These are phyloP conservation scores for Stegodyphus mimosarum DNA, from an alignment of 1,140 invertebrate species.

Conservation along the genomic window DNA sequence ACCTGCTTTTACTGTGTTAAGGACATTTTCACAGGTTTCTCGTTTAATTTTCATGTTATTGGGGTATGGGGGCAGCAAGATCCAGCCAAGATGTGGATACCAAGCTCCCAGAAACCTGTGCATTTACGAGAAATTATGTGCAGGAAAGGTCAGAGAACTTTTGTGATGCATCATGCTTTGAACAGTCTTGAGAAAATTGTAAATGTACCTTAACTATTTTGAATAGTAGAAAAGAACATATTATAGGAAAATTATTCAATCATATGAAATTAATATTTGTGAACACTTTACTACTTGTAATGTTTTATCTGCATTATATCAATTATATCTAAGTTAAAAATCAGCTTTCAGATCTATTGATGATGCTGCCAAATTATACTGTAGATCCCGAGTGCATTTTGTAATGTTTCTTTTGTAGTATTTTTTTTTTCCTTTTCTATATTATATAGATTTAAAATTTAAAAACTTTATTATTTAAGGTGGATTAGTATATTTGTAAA, in stretches of 20 bases:
- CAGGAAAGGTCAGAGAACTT: not conserved
- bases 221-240: conserved; percentile 53
- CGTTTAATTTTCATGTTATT: conserved; percentile 26
- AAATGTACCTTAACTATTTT: conserved; percentile 61
- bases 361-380: conserved; percentile 56
- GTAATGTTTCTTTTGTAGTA: not conserved
- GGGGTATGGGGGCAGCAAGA: not conserved
- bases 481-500: conserved; percentile 51
- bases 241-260: conserved; percentile 54
- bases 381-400: conserved; percentile 12
- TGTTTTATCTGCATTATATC: conserved; percentile 49
- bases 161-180: conserved; percentile 9
- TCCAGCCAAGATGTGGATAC: conserved; percentile 27
- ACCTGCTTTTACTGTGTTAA: conserved; percentile 64
- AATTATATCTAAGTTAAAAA: not conserved
- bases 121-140: conserved; percentile 2
- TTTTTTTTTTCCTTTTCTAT: conserved; percentile 20
- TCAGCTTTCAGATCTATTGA: conserved; percentile 32
- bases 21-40: conserved; percentile 51
- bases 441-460: conserved; percentile 24
- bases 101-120: conserved; percentile 24
- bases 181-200: conserved; percentile 45
- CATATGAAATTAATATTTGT: conserved; percentile 60
- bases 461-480: conserved; percentile 24
- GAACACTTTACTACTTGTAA: conserved; percentile 58